Percentiles rank a stretch among this genome's conserved stretches.
Evolutionary conservation across 2,888 invertebrate species (phyloP).

Genomic region (Aphodius sticticus): DNA sequence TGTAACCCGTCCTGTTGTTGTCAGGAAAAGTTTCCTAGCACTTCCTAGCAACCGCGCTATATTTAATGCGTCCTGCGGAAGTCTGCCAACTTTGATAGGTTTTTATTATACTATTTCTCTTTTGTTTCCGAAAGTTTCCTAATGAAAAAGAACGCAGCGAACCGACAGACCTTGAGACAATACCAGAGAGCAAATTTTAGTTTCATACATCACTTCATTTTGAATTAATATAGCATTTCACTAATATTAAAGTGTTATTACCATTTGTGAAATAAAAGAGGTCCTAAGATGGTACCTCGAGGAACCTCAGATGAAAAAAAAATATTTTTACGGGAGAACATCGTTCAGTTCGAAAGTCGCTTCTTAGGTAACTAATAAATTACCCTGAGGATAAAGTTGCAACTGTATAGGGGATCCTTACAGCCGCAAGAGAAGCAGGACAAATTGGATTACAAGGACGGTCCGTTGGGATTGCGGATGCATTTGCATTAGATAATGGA

Average conservation of each 20-base stretch:
- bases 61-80: conserved; percentile 32
- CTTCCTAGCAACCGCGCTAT: conserved; percentile 13
- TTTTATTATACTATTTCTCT: conserved; percentile 35
- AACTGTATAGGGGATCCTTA: not conserved
- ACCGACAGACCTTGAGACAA: not conserved
- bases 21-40: conserved; percentile 15
- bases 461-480: conserved; percentile 28
- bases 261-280: too few species aligned
- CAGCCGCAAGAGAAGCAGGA: not conserved
- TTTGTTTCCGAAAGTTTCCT: conserved; percentile 31
- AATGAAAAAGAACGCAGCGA: conserved; percentile 21
- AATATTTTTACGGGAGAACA: not conserved
- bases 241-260: too few species aligned
- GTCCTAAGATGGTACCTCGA: too few species aligned
- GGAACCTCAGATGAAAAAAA: not conserved
- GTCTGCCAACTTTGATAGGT: conserved; percentile 35
- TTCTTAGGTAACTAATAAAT: not conserved
- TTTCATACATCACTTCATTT: too few species aligned
- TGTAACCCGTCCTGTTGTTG: conserved; percentile 26
- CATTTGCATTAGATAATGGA: conserved; percentile 41
- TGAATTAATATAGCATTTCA: too few species aligned
- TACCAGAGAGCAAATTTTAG: not conserved
- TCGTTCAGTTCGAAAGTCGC: not conserved
- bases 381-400: not conserved
- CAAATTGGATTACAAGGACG: conserved; percentile 18